Conservation (phyloP, 2,888 invertebrate species). For the Pristionchus entomophagus region DNA sequence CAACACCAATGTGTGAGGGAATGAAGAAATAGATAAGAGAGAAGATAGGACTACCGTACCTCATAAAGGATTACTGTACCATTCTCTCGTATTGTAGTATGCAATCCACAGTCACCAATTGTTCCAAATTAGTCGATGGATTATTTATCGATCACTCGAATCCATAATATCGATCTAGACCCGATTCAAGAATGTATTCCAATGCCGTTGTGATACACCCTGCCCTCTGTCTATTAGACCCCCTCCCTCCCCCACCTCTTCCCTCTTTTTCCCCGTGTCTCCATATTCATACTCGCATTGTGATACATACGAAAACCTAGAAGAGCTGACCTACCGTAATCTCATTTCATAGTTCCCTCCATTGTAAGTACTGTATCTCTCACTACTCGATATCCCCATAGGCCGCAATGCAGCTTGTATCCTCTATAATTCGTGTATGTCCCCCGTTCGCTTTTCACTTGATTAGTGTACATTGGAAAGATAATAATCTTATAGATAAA, state of each 20-base stretch:
- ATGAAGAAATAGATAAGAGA: slow-evolving; percentile 61
- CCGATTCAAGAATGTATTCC: slow-evolving; percentile 32
- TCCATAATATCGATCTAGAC: slow-evolving; percentile 33
- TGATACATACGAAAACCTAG: slow-evolving; percentile 5
- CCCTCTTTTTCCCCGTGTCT: no score
- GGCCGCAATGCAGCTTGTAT: slow-evolving; percentile 38
- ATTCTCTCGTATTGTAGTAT: slow-evolving; percentile 24
- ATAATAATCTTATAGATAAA: slow-evolving; percentile 29
- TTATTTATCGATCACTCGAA: neutral
- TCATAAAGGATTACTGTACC: neutral
- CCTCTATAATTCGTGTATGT: slow-evolving; percentile 32
- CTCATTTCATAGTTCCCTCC: neutral
- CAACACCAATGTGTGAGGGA: slow-evolving; percentile 42
- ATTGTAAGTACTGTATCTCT: slow-evolving; percentile 31
- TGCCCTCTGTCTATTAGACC: neutral
- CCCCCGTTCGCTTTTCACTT: slow-evolving; percentile 34
- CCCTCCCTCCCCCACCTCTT: no score
- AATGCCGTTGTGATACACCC: slow-evolving; percentile 33
- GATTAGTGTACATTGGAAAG: slow-evolving; percentile 20
- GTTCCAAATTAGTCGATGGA: slow-evolving; percentile 27
- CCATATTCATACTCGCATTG: neutral
- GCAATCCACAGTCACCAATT: neutral
- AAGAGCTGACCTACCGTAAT: slow-evolving; percentile 15
- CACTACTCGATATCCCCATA: slow-evolving; percentile 7
- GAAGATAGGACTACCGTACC: neutral